A percentile compares a stretch with the other conserved stretches of the same genome.
Evolutionary conservation across 2,113 vertebrate genomes (phyloP).

Genomic region (Barnardius zonarius): DNA sequence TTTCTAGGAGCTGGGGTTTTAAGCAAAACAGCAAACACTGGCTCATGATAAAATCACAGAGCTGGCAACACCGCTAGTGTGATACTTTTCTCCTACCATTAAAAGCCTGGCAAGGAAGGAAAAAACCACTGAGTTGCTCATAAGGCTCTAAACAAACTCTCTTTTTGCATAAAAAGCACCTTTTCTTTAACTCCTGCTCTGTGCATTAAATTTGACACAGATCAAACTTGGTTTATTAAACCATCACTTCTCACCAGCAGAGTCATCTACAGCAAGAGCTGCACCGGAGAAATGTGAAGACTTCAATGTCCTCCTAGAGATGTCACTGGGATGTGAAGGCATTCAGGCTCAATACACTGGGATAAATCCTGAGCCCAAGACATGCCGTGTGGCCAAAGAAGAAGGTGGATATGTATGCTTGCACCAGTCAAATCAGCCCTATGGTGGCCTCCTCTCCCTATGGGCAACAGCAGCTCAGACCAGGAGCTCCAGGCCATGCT

Average conservation of each 20-base stretch:
- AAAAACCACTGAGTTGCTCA: neutral
- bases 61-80: neutral
- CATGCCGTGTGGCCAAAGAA: neutral
- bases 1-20: conserved; percentile 33
- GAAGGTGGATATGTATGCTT: neutral
- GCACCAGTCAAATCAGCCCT: neutral
- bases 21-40: conserved; percentile 50
- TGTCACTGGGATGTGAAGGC: neutral
- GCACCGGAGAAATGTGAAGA: neutral
- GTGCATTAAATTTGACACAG: neutral
- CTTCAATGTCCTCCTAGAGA: neutral
- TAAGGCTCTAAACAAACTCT: conserved; percentile 1
- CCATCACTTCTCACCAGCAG: neutral
- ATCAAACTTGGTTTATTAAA: neutral
- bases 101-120: neutral
- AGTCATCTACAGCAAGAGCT: neutral
- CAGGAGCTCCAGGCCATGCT: neutral
- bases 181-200: neutral
- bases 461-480: neutral
- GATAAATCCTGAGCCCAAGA: neutral
- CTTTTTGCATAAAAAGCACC: neutral
- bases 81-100: conserved; percentile 22
- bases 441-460: neutral
- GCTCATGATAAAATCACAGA: conserved; percentile 37
- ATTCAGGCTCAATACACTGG: neutral